phyloP scores from a whole-genome alignment of 2,888 invertebrate genomes.

The Zeuzera pyrina region DNA sequence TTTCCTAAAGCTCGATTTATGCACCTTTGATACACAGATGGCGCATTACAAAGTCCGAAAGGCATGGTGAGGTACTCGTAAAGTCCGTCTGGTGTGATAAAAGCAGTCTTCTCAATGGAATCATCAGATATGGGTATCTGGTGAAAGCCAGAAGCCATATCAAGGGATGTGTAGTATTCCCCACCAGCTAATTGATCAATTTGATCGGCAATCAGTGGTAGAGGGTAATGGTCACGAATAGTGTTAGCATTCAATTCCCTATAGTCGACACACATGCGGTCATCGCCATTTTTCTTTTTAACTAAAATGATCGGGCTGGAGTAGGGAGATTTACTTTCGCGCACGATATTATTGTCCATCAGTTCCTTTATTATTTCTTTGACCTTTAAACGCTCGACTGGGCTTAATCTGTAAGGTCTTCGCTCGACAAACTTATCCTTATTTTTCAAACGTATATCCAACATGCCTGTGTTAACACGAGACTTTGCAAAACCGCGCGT shows the following conservation, averaged over 20 bases:
- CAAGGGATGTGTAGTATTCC: too few relatives aligned
- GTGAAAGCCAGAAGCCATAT: neutral
- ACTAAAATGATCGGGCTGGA: neutral
- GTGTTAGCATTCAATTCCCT: conserved; percentile 14
- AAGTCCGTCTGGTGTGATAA: too few relatives aligned
- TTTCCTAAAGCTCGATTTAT: neutral
- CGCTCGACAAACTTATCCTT: too few relatives aligned
- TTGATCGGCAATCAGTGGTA: conserved; percentile 12
- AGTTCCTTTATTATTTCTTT: neutral
- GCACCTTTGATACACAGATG: neutral
- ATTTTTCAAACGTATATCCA: too few relatives aligned
- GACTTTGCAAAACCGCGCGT: too few relatives aligned
- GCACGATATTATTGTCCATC: neutral
- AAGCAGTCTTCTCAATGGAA: neutral
- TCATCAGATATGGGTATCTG: neutral
- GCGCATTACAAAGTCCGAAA: neutral
- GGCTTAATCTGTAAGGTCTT: too few relatives aligned
- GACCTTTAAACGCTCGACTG: too few relatives aligned
- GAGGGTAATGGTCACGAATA: conserved; percentile 10
- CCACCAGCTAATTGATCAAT: conserved; percentile 5
- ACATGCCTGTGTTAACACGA: too few relatives aligned
- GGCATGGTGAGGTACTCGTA: too few relatives aligned
- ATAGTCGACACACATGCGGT: conserved; percentile 13
- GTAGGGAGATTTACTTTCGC: neutral
- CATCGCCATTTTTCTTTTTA: conserved; percentile 5